phyloP scores from a whole-genome alignment of 2,797 vertebrate species.

The Acropternis orthonyx region DNA sequence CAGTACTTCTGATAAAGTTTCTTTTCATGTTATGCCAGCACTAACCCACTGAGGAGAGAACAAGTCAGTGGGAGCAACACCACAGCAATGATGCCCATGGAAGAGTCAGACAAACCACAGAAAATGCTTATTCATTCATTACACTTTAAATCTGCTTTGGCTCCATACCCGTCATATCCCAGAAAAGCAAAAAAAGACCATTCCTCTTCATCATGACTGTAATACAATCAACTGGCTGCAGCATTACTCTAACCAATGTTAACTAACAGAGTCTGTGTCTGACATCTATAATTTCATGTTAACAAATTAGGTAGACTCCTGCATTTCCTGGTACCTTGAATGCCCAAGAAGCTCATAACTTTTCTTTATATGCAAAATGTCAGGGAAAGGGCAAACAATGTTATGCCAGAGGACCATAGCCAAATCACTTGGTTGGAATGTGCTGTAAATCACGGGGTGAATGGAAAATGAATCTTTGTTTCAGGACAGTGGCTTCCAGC shows the following conservation, averaged over 20 bases:
- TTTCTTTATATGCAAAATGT: slow-evolving; percentile 69
- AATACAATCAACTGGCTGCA: slow-evolving; percentile 70
- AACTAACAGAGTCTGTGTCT: slow-evolving; percentile 65
- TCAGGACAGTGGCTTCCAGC: slow-evolving; percentile 24
- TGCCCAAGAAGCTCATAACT: slow-evolving; percentile 69
- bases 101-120: slow-evolving; percentile 12
- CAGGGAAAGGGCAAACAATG: slow-evolving; percentile 71
- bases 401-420: slow-evolving; percentile 67
- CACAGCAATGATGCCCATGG: neutral
- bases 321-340: slow-evolving; percentile 70
- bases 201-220: slow-evolving; percentile 70
- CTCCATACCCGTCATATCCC: slow-evolving; percentile 55
- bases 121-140: slow-evolving; percentile 58
- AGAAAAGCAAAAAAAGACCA: slow-evolving; percentile 64
- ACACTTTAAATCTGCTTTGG: slow-evolving; percentile 60
- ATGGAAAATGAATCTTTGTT: slow-evolving; percentile 62
- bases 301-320: slow-evolving; percentile 66
- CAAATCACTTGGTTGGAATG: slow-evolving; percentile 67
- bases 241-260: slow-evolving; percentile 63
- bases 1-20: neutral
- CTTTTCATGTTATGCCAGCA: neutral
- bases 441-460: slow-evolving; percentile 23
- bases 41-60: neutral
- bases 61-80: neutral
- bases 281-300: slow-evolving; percentile 71